These are phyloP conservation scores for Sinonovacula constricta DNA, from an alignment of 1,140 invertebrate genomes.

Conservation along the genomic window DNA sequence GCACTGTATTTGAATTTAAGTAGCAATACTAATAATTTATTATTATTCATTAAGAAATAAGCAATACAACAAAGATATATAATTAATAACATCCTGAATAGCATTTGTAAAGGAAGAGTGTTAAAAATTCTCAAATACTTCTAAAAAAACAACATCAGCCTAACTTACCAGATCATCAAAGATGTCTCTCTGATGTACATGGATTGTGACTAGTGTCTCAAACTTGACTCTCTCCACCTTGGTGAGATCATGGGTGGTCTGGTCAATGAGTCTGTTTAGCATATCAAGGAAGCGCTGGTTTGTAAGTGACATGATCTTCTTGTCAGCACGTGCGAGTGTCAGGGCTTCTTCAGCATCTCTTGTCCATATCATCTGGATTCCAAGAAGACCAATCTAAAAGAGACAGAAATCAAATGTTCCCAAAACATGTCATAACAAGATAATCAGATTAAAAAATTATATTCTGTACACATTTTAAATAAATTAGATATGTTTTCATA, in stretches of 20 bases:
- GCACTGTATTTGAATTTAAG: no score
- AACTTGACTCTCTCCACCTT: conserved; percentile 96
- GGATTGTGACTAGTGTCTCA: conserved; percentile 97
- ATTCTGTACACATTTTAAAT: neutral
- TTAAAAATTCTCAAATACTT: no score
- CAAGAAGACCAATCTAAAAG: conserved; percentile 90
- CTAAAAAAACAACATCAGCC: no score
- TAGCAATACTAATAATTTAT: no score
- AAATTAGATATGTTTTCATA: neutral
- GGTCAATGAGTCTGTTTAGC: conserved; percentile 95
- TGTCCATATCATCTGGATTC: conserved; percentile 98
- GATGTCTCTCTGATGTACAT: conserved; percentile 97
- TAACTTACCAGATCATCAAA: conserved; percentile 93
- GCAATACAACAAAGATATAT: no score
- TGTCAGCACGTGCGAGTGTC: conserved; percentile 91
- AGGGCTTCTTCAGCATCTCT: conserved; percentile 93
- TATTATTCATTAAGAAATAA: no score
- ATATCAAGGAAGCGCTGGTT: conserved; percentile 96
- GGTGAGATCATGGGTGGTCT: conserved; percentile 94
- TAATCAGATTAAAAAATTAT: neutral
- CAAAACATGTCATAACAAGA: neutral
- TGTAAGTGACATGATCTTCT: conserved; percentile 95
- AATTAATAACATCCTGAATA: no score
- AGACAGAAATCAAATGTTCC: conserved; percentile 6
- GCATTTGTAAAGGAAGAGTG: no score